Percentiles rank a stretch among this genome's conserved stretches.
phyloP scores from a whole-genome alignment of 2,113 vertebrate genomes.

The Ammodramus savannarum region DNA sequence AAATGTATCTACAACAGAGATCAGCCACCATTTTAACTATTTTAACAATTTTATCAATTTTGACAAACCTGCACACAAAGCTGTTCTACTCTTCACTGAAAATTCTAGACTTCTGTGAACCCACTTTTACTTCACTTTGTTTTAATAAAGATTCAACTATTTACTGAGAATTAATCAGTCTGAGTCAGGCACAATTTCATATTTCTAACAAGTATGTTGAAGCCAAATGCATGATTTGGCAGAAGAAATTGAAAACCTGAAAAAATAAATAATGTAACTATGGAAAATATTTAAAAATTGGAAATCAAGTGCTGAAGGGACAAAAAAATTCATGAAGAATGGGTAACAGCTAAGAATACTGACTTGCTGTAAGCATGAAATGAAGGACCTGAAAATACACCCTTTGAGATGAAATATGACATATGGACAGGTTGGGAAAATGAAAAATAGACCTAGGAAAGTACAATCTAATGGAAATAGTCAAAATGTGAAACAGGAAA shows the following conservation, averaged over 20 bases:
- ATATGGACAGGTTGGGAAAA: background rate
- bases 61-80: background rate
- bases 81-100: background rate
- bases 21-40: background rate
- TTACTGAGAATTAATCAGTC: background rate
- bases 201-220: background rate
- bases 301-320: background rate
- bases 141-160: background rate
- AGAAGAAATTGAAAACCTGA: background rate
- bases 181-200: background rate
- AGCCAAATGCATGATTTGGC: background rate
- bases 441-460: background rate
- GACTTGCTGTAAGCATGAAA: background rate
- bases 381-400: background rate
- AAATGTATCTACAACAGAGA: background rate
- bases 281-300: background rate
- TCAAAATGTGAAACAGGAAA: background rate
- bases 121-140: background rate
- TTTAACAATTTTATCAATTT: background rate
- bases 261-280: background rate
- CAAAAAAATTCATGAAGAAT: background rate
- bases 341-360: background rate
- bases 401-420: background rate
- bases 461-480: background rate
- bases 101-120: background rate